Evolutionary conservation across 2,888 invertebrate genomes (phyloP).

Genomic region (Leptinotarsa rubiginosa): DNA sequence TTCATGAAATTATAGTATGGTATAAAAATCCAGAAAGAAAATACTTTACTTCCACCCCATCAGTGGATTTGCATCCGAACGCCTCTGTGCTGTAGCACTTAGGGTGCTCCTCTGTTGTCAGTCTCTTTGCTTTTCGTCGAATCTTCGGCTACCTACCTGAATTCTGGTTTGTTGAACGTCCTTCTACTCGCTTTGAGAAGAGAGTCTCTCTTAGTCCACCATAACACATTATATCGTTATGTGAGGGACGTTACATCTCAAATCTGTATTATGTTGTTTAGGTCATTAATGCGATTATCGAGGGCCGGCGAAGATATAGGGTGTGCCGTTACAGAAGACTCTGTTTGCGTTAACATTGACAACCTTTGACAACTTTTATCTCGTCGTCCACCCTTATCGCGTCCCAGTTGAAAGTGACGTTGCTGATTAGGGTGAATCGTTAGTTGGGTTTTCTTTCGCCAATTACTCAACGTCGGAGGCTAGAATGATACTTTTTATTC

Average conservation of each 20-base stretch:
- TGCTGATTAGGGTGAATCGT: conserved; percentile 11
- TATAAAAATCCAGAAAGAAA: background rate
- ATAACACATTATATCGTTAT: conserved; percentile 13
- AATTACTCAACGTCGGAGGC: conserved; percentile 17
- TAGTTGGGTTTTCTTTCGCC: conserved; percentile 11
- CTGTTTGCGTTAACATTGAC: conserved; percentile 12
- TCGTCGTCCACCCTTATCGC: conserved; percentile 1
- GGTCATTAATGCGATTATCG: conserved; percentile 17
- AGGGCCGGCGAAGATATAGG: conserved; percentile 14
- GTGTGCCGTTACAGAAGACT: background rate
- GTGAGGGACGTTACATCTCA: conserved; percentile 16
- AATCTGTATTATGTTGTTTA: conserved; percentile 20
- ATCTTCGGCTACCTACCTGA: conserved; percentile 18
- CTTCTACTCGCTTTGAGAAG: conserved; percentile 5
- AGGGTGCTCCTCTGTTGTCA: conserved; percentile 18
- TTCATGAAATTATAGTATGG: background rate
- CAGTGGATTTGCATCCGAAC: conserved; percentile 28
- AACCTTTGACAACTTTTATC: background rate
- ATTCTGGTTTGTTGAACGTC: conserved; percentile 15
- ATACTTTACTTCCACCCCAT: background rate
- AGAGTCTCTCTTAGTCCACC: background rate
- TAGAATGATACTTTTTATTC: conserved; percentile 14
- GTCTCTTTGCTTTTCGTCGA: conserved; percentile 20
- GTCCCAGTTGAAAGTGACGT: conserved; percentile 11
- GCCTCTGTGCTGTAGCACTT: conserved; percentile 29